phyloP scores from a whole-genome alignment of 1,140 invertebrate genomes.

The Trichomalopsis sarcophagae region DNA sequence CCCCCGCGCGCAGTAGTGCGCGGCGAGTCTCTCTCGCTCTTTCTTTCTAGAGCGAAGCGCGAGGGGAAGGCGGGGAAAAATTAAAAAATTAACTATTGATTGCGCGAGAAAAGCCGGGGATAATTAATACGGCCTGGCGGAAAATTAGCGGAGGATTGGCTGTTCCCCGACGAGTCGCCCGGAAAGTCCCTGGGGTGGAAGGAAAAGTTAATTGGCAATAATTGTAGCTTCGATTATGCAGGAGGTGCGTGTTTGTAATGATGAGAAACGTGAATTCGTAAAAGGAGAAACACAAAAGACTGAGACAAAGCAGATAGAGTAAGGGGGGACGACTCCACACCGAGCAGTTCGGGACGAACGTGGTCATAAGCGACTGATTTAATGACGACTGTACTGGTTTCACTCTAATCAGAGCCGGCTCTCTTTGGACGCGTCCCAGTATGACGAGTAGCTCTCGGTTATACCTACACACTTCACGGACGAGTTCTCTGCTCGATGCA shows the following conservation, averaged over 20 bases:
- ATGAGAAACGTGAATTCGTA: too few species aligned
- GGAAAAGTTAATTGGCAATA: not conserved
- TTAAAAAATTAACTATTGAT: slow-evolving; percentile 41
- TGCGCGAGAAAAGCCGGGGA: not conserved
- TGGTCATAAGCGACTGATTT: not conserved
- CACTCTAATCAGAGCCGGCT: not conserved
- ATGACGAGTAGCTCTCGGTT: too few species aligned
- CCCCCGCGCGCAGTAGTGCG: not conserved
- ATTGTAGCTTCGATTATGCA: too few species aligned
- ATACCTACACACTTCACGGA: not conserved
- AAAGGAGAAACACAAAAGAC: not conserved
- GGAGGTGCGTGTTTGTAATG: too few species aligned
- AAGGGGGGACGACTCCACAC: not conserved
- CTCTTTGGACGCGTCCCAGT: not conserved
- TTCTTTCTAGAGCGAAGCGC: not conserved
- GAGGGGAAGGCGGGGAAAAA: not conserved
- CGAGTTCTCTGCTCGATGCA: not conserved
- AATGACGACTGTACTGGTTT: not conserved
- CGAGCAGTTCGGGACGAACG: not conserved
- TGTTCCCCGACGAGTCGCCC: too few species aligned
- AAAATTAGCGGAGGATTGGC: not conserved
- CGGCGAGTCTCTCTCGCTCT: not conserved
- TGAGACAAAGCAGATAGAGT: not conserved
- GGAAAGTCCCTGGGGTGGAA: too few species aligned
- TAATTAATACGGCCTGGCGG: not conserved